Percentiles rank a stretch among this genome's conserved stretches.
Evolutionary conservation across 2,113 vertebrate genomes (phyloP).

Genomic region (Sceloporus tristichus): DNA sequence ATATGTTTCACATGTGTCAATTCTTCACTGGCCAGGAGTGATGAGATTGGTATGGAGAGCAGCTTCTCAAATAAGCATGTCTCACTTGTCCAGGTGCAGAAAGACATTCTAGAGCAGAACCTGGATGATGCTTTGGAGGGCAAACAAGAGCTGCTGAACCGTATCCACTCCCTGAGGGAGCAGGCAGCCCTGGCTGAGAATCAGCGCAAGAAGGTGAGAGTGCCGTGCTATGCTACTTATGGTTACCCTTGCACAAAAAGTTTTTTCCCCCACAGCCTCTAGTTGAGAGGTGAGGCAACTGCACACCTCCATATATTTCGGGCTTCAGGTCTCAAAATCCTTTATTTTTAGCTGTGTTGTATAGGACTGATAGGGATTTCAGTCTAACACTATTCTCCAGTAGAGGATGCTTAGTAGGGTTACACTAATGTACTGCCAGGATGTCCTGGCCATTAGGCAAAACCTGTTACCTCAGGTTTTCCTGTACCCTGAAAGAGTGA

Average conservation of each 20-base stretch:
- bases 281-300: no score
- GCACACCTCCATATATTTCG: no score
- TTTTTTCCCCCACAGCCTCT: not conserved
- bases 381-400: not conserved
- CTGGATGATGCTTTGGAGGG: constrained; percentile 82
- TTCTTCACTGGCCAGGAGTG: not conserved
- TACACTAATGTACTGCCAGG: not conserved
- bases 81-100: constrained; percentile 64
- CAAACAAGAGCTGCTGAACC: constrained; percentile 80
- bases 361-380: no score
- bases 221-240: not conserved
- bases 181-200: constrained; percentile 71
- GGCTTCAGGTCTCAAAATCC: no score
- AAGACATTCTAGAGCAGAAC: constrained; percentile 84
- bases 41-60: no score
- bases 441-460: not conserved
- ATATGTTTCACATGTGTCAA: not conserved
- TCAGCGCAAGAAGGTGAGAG: constrained; percentile 77
- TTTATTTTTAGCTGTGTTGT: no score
- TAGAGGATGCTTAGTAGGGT: not conserved
- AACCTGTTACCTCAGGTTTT: no score
- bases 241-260: not conserved
- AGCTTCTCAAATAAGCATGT: not conserved
- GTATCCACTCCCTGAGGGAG: constrained; percentile 78
- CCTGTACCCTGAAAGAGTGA: no score